These are phyloP conservation scores for Daphoenositta chrysoptera DNA, from an alignment of 2,113 vertebrate species.

Conservation along the genomic window DNA sequence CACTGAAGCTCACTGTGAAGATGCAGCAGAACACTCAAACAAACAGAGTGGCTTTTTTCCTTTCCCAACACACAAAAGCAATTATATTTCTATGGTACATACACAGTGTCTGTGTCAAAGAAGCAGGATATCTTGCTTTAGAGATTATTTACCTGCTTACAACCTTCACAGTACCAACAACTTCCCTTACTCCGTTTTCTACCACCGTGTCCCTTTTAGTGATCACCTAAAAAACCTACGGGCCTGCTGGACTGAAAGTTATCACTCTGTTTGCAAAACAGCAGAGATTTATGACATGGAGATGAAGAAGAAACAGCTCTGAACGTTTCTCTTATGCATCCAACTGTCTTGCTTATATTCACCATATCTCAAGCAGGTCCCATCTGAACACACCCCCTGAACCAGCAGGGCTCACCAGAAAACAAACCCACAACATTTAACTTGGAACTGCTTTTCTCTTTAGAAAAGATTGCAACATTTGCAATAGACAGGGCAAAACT, in stretches of 20 bases:
- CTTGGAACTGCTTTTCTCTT: background rate
- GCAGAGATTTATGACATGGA: background rate
- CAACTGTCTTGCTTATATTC: background rate
- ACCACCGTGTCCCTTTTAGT: fast-evolving
- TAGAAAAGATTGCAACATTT: background rate
- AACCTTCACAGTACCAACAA: background rate
- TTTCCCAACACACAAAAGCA: background rate
- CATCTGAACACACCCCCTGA: background rate
- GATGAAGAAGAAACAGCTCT: background rate
- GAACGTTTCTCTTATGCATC: background rate
- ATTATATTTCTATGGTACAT: background rate
- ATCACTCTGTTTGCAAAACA: background rate
- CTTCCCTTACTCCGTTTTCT: background rate
- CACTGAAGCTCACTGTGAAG: background rate
- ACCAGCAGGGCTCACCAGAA: background rate
- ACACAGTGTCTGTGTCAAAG: background rate
- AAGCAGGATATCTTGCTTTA: background rate
- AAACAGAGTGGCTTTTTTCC: background rate
- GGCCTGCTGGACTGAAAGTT: background rate
- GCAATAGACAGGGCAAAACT: background rate
- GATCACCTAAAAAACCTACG: background rate
- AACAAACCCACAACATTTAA: background rate
- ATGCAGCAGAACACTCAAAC: background rate
- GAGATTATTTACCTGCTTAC: background rate
- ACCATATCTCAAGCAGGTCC: background rate